Conservation (phyloP, 2,888 invertebrate genomes). For the Eurytoma californica region DNA sequence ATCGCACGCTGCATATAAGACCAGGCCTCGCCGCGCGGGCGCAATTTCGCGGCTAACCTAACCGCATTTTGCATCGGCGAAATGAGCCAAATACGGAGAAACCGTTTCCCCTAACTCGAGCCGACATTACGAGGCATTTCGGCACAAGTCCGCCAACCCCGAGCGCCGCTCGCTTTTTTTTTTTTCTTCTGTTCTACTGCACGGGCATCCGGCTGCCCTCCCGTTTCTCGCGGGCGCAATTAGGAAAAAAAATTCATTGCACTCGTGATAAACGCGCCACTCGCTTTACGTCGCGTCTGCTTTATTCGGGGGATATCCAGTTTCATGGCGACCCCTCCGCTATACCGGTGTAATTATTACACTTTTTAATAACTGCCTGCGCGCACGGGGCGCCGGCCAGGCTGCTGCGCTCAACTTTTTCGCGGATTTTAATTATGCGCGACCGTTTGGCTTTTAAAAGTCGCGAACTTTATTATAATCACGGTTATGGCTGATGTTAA, state of each 20-base stretch:
- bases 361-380: neutral
- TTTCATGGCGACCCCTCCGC: slow-evolving; percentile 34
- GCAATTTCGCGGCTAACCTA: slow-evolving; percentile 44
- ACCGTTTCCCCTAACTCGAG: neutral
- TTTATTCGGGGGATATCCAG: slow-evolving; percentile 25
- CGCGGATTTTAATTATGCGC: slow-evolving; percentile 47
- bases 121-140: slow-evolving; percentile 22
- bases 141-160: neutral
- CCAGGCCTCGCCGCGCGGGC: neutral
- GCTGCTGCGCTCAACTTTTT: slow-evolving; percentile 30
- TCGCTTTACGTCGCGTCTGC: slow-evolving; percentile 14
- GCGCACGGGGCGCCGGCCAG: neutral
- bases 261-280: slow-evolving; percentile 44
- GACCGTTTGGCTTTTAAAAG: slow-evolving; percentile 23
- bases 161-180: neutral
- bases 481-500: neutral
- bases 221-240: slow-evolving; percentile 21
- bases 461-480: slow-evolving; percentile 29
- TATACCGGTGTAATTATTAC: slow-evolving; percentile 37
- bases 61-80: slow-evolving; percentile 40
- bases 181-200: neutral
- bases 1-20: neutral
- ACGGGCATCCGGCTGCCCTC: neutral
- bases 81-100: slow-evolving; percentile 48
- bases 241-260: slow-evolving; percentile 49